Base-by-base conservation (phyloP, 1,140 invertebrate species). In the Heterodera carotae region DNA sequence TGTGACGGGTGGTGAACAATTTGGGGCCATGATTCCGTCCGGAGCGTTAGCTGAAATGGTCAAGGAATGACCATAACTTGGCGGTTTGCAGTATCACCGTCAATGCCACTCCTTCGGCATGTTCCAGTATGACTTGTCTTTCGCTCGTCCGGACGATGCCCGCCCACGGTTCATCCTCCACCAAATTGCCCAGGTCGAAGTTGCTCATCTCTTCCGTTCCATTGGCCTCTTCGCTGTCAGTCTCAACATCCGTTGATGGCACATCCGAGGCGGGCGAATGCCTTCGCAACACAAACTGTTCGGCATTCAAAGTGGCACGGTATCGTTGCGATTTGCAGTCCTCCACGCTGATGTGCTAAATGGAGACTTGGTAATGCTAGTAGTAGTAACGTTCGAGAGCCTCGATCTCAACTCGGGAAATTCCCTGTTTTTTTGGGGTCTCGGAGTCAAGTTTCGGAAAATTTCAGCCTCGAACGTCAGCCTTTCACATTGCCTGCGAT, bases 241-340 rank as follows among this genome's bases (percentile, higher is more conserved):
- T 34, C 29, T 25, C 29, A 8, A 6, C 39, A 10, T 66, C 29
- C 22, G 27, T 18, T 7, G 62, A 15, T 6, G 29, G 62, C 62
- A 18, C 25, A 22, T 31, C 62, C 6, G n/a, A 25, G 62, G 29
- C n/a, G 6, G 8, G 10, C 6, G 29, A 29, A 31, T 66, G 27
- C n/a, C 25, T 8, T 64, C 59, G 75, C 22, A 79, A 53, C 22
- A 84, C 84, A 62, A 84, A 77, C 56, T 85, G 84, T 69, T 84
- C 84, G 0, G 76, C 84, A 56, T 82, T 83, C 33, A 86, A 80
- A 53, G 77, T 84, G 0, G 84, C 71, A 5, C 67, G 75, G 76
- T 86, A 85, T 18, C 73, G 76, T 81, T 85, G 84, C n/a, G 74
- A 69, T 53, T 86, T 86, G 66, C 84, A 85, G 64, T 85, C 81